A percentile compares a stretch with the other conserved stretches of the same genome.
Evolutionary conservation across 1,140 invertebrate genomes (phyloP).

Genomic region (Temnothorax curvispinosus): DNA sequence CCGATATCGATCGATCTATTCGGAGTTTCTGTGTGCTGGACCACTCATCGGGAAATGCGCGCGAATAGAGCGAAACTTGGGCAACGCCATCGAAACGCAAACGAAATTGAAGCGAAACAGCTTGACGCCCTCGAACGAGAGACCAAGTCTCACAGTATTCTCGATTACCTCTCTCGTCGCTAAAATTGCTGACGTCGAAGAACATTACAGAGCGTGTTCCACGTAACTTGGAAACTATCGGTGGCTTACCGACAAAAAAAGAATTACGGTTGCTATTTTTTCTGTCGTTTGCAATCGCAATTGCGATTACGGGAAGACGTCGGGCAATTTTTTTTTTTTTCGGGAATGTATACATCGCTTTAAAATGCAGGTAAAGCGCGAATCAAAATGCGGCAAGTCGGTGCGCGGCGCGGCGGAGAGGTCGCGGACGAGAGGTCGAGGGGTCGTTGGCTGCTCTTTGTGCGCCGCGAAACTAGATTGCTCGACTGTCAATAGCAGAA

Average conservation of each 20-base stretch:
- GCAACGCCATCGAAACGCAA: slow-evolving; percentile 43
- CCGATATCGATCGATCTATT: slow-evolving; percentile 38
- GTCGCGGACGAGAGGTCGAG: slow-evolving; percentile 31
- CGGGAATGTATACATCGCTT: not conserved
- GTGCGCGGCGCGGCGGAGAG: not conserved
- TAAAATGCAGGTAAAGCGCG: not conserved
- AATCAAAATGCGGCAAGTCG: slow-evolving; percentile 18
- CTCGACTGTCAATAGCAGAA: slow-evolving; percentile 75
- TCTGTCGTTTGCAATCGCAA: not conserved
- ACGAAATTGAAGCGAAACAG: slow-evolving; percentile 56
- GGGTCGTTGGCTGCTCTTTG: slow-evolving; percentile 60
- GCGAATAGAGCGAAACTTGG: slow-evolving; percentile 55
- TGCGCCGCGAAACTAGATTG: slow-evolving; percentile 66
- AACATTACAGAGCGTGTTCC: slow-evolving; percentile 2
- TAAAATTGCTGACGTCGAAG: slow-evolving; percentile 46
- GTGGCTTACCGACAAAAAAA: not conserved
- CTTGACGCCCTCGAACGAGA: slow-evolving; percentile 49
- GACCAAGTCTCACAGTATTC: slow-evolving; percentile 29
- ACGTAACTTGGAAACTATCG: slow-evolving; percentile 9
- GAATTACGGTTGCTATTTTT: not conserved
- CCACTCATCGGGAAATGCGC: slow-evolving; percentile 51
- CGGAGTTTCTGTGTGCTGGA: slow-evolving; percentile 28
- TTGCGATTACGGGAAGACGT: not conserved
- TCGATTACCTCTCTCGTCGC: slow-evolving; percentile 45
- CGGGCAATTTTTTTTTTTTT: slow-evolving; percentile 35